phyloP scores from a whole-genome alignment of 2,797 vertebrate genomes.

The Artibeus lituratus region DNA sequence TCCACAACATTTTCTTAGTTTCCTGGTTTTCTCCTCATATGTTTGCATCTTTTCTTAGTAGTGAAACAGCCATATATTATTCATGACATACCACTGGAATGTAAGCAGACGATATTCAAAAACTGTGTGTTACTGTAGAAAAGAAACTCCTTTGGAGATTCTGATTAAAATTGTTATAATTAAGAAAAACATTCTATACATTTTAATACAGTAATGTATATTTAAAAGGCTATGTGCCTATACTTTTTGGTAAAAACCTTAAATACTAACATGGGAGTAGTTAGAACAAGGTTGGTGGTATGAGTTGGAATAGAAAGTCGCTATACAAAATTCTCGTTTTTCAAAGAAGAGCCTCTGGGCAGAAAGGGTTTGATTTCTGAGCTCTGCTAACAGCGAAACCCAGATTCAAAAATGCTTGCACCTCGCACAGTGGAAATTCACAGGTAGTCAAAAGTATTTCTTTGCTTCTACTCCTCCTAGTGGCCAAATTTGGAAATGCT shows the following conservation, averaged over 20 bases:
- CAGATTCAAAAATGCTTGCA: neutral
- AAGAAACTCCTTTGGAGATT: neutral
- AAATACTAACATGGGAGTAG: neutral
- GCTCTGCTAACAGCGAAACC: neutral
- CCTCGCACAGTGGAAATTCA: neutral
- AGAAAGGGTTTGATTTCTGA: neutral
- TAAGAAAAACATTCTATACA: neutral
- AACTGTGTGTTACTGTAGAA: neutral
- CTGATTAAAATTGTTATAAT: neutral
- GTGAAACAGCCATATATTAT: neutral
- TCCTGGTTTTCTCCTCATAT: neutral
- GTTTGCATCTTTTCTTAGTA: neutral
- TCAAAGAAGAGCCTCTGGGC: neutral
- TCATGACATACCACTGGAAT: neutral
- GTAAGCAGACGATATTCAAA: neutral
- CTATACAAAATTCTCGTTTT: neutral
- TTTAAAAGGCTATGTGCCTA: neutral
- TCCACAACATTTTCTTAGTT: neutral
- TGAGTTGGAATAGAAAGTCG: neutral
- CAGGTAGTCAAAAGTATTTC: neutral
- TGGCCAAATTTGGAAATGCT: conserved; percentile 41
- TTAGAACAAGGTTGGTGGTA: neutral
- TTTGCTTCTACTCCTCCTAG: conserved; percentile 71
- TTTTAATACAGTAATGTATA: neutral
- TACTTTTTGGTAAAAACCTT: neutral